Base-by-base conservation (phyloP, 2,888 invertebrate genomes). In the Apocheima hispidaria region DNA sequence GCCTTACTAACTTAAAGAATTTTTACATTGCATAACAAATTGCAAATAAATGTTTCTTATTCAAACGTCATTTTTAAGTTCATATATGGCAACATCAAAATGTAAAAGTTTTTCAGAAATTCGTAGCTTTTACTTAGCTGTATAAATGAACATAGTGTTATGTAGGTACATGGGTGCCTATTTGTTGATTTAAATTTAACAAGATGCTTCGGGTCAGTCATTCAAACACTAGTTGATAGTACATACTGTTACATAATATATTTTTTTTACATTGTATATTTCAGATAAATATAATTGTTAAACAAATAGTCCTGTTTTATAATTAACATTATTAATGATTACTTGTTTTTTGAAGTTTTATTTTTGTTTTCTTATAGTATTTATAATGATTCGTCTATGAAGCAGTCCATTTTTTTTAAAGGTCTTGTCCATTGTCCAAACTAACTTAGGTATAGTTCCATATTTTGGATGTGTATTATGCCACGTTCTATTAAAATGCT, bases 391-490 rank as follows among this genome's bases (percentile, higher is more conserved):
- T 77, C 74, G 75, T 83, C 77, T 80, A 81, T 77, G 77, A 80
- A 82, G 82, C 83, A 84, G 89, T 89, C 88, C 87, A 88, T 85
- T 87, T 77, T 72, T 74, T 88, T 88, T 81, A 78, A 84, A 84
- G 82, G 80, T 87, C 81, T 87, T 90, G 90, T 92, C 90, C 90
- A 91, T 88, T 91, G 90, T 90, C 90, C 90, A 90, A 86, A 87
- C 80, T 88, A 90, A 87, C 85, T 83, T 91, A 92, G 90, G 81
- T 72, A 92, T 92, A 91, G 89, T 90, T 89, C 81, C 84, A 90
- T 91, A 90, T 92, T 92, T 92, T 91, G 90, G 90, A 91, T 92
- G 90, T 92, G 84, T 91, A 91, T 90, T 91, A 85, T 86, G 90
- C 85, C 86, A 87, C 85, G 81, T 81, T 89, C 86, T 90, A 88